A percentile compares a stretch with the other conserved stretches of the same genome.
Conservation (phyloP, 1,140 invertebrate genomes). For the Armadillidium nasatum region DNA sequence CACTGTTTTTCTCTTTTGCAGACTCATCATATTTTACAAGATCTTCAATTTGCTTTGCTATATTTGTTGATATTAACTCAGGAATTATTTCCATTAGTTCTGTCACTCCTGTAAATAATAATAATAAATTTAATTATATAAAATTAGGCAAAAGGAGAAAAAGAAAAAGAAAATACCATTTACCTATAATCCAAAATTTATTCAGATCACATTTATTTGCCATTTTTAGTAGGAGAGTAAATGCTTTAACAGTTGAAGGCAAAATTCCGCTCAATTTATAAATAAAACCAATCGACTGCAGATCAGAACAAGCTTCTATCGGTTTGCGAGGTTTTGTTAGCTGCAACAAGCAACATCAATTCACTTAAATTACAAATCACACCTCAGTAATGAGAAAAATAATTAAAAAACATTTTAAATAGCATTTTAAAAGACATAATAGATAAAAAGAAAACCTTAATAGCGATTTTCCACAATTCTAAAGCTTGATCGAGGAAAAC, state of each 20-base stretch:
- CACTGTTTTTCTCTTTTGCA: not conserved
- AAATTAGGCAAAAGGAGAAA: not conserved
- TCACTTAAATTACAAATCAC: too few relatives aligned
- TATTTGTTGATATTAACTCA: not conserved
- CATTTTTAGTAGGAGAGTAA: not conserved
- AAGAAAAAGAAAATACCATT: not conserved
- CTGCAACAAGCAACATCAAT: too few relatives aligned
- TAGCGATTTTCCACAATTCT: not conserved
- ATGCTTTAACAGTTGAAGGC: not conserved
- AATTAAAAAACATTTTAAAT: too few relatives aligned
- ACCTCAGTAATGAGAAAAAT: too few relatives aligned
- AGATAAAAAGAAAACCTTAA: not conserved
- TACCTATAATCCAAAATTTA: not conserved
- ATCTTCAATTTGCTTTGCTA: not conserved
- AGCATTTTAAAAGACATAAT: too few relatives aligned
- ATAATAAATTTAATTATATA: not conserved
- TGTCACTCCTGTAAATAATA: constrained; percentile 2
- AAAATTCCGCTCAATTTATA: not conserved
- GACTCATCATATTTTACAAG: not conserved
- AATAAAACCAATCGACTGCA: not conserved
- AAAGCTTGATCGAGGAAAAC: not conserved
- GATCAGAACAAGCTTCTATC: not conserved
- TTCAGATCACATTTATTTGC: not conserved
- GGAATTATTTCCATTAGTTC: not conserved
- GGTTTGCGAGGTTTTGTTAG: not conserved